Evolutionary conservation across 2,797 vertebrate genomes (phyloP).

Genomic region (Cossypha polioptera): DNA sequence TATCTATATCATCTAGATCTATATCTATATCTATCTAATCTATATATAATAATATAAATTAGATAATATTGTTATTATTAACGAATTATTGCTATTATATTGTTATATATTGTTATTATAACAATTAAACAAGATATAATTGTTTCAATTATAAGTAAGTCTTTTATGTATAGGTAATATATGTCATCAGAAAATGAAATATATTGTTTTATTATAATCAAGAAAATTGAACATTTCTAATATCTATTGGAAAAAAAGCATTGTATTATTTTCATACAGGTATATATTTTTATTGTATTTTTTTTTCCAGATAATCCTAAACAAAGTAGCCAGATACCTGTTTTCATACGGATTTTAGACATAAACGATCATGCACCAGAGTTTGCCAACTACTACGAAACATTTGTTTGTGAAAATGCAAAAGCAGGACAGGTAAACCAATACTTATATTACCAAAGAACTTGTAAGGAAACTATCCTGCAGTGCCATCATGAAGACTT

Average conservation of each 20-base stretch:
- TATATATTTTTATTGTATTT: not conserved
- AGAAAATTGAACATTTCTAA: not conserved
- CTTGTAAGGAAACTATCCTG: not conserved
- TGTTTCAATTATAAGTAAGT: not conserved
- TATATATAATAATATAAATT: too few species aligned
- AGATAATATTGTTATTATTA: too few species aligned
- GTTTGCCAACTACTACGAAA: conserved; percentile 93
- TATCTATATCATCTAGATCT: too few species aligned
- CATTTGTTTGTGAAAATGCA: conserved; percentile 96
- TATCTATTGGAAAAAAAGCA: not conserved
- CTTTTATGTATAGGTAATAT: not conserved
- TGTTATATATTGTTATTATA: too few species aligned
- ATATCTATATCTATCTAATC: too few species aligned
- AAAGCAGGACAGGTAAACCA: conserved; percentile 91
- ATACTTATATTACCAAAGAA: not conserved
- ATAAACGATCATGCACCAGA: conserved; percentile 97
- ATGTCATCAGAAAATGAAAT: not conserved
- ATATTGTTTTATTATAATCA: not conserved
- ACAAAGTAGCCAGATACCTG: conserved; percentile 87
- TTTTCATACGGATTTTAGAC: conserved; percentile 94
- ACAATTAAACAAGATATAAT: too few species aligned
- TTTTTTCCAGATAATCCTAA: conserved; percentile 86
- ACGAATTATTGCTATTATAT: too few species aligned
- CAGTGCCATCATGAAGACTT: not conserved
- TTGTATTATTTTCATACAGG: not conserved